Percentiles rank a stretch among this genome's conserved stretches.
Conservation (phyloP, 2,113 vertebrate genomes). For the Solea senegalensis region DNA sequence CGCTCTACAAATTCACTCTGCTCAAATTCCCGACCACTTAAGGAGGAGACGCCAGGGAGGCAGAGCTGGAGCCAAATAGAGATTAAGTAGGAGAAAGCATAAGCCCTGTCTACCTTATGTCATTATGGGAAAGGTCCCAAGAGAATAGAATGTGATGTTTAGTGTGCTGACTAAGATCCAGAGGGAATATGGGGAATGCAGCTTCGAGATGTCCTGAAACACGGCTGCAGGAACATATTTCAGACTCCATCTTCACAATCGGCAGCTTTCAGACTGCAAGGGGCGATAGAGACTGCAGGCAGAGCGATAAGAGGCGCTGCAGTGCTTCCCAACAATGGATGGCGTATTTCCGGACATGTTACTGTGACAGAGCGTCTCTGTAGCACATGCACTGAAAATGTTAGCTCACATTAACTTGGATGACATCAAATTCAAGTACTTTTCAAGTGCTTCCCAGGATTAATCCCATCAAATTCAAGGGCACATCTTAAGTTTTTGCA, state of each 20-base stretch:
- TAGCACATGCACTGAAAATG: too few relatives aligned
- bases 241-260: not conserved
- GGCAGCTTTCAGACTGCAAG: not conserved
- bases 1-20: not conserved
- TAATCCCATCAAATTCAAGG: too few relatives aligned
- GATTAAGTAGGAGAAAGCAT: not conserved
- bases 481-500: too few relatives aligned
- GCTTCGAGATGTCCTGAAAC: not conserved
- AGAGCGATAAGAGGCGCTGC: not conserved
- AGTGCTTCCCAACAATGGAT: too few relatives aligned
- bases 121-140: not conserved
- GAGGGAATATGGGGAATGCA: not conserved
- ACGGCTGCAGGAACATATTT: not conserved
- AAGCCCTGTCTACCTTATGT: not conserved
- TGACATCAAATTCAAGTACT: too few relatives aligned
- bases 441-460: too few relatives aligned
- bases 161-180: not conserved
- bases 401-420: too few relatives aligned
- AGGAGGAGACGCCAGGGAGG: not conserved
- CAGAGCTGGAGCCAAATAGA: not conserved
- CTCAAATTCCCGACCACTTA: not conserved
- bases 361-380: too few relatives aligned
- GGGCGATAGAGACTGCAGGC: not conserved
- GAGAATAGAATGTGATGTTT: not conserved
- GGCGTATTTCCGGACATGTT: too few relatives aligned